Evolutionary conservation across 2,113 vertebrate genomes (phyloP).

Genomic region (Scalopus aquaticus): DNA sequence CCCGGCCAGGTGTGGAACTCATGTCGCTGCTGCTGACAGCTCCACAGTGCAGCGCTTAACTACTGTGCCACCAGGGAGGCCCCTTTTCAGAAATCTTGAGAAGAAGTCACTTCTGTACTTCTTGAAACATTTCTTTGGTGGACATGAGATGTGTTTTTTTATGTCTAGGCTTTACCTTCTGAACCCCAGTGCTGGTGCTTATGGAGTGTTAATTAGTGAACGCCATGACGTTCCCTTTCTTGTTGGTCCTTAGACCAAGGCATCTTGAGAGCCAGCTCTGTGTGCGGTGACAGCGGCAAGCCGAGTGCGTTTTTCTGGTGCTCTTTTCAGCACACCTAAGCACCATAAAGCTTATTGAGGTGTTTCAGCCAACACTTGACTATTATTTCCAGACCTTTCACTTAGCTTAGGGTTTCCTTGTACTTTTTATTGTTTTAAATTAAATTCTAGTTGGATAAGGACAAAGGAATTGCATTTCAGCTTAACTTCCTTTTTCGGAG

Average conservation of each 20-base stretch:
- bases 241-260: not conserved
- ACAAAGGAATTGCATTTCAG: slow-evolving; percentile 54
- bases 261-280: not conserved
- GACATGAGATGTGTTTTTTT: not conserved
- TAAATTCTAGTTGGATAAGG: slow-evolving; percentile 28
- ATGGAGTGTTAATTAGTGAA: slow-evolving; percentile 23
- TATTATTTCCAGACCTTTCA: slow-evolving; percentile 47
- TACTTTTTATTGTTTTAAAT: slow-evolving; percentile 58
- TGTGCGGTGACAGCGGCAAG: not conserved
- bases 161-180: not conserved
- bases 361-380: slow-evolving; percentile 53
- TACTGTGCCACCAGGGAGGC: too few species aligned
- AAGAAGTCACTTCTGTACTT: not conserved
- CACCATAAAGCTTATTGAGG: not conserved
- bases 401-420: slow-evolving; percentile 44
- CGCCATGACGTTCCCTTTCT: not conserved
- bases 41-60: too few species aligned
- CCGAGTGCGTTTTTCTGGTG: not conserved
- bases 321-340: not conserved
- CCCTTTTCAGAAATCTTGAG: slow-evolving; percentile 36
- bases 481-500: slow-evolving; percentile 59
- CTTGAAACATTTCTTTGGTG: slow-evolving; percentile 24
- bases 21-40: too few species aligned
- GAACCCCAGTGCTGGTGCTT: not conserved
- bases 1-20: too few species aligned